A percentile compares a stretch with the other conserved stretches of the same genome.
phyloP scores from a whole-genome alignment of 2,888 invertebrate genomes.

The Agrilus cyanescens region DNA sequence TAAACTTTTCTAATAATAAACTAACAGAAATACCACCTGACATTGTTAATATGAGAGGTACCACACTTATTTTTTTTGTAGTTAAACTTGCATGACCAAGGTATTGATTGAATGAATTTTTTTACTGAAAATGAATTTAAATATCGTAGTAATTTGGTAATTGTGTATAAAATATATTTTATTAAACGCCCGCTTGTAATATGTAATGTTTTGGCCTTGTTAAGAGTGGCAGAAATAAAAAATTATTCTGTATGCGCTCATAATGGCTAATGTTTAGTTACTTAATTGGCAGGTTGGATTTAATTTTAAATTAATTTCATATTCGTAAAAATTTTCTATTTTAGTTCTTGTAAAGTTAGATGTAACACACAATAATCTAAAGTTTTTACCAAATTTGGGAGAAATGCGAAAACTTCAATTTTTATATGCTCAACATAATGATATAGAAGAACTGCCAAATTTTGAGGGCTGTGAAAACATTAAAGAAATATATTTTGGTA shows the following conservation, averaged over 20 bases:
- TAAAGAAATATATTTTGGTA: conserved; percentile 71
- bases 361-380: conserved; percentile 59
- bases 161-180: too few relatives aligned
- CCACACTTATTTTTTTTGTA: background rate
- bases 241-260: too few relatives aligned
- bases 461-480: conserved; percentile 64
- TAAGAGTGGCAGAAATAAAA: too few relatives aligned
- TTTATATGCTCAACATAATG: conserved; percentile 72
- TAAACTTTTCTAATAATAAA: conserved; percentile 65
- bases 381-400: conserved; percentile 51
- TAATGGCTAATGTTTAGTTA: too few relatives aligned
- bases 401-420: conserved; percentile 63
- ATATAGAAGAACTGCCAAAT: conserved; percentile 61
- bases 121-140: too few relatives aligned
- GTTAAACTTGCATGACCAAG: background rate
- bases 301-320: too few relatives aligned
- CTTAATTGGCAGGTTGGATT: background rate
- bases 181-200: too few relatives aligned
- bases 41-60: conserved; percentile 71
- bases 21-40: conserved; percentile 66
- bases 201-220: too few relatives aligned
- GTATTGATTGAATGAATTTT: too few relatives aligned
- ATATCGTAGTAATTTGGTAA: too few relatives aligned
- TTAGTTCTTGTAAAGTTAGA: conserved; percentile 60
- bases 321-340: conserved; percentile 15